Evolutionary conservation across 2,113 vertebrate genomes (phyloP).

Genomic region (Ceyx cyanopectus): DNA sequence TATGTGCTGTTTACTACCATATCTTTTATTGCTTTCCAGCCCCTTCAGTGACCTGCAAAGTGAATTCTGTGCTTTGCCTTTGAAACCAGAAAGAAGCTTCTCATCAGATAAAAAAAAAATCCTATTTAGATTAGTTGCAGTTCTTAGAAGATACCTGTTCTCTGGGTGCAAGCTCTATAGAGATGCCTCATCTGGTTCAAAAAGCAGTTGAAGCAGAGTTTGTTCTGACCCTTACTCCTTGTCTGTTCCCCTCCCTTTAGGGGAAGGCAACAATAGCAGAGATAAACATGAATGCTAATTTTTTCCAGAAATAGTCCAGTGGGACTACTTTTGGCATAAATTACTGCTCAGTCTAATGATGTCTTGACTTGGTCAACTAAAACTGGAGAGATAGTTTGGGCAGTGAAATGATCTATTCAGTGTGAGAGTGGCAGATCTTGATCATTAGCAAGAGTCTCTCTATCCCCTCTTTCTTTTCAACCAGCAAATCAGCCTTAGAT

Average conservation of each 20-base stretch:
- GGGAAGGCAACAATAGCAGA: neutral
- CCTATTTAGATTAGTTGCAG: neutral
- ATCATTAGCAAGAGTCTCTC: neutral
- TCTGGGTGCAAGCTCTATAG: neutral
- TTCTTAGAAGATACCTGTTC: neutral
- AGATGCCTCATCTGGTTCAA: neutral
- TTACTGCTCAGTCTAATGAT: neutral
- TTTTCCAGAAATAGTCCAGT: neutral
- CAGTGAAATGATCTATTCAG: neutral
- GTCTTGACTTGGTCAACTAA: slow-evolving; percentile 5
- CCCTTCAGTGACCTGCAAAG: neutral
- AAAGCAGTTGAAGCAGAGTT: neutral
- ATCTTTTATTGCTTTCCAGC: neutral
- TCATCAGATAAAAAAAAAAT: neutral
- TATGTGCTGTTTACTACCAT: neutral
- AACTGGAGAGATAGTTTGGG: neutral
- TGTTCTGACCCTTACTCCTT: neutral
- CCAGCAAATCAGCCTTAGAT: neutral
- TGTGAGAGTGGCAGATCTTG: neutral
- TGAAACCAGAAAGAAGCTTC: neutral
- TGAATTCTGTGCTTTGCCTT: neutral
- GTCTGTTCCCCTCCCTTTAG: neutral
- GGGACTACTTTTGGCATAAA: neutral
- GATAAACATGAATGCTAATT: neutral
- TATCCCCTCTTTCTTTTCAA: neutral